Evolutionary conservation across 2,113 vertebrate species (phyloP).

Genomic region (Anthoscopus minutus): DNA sequence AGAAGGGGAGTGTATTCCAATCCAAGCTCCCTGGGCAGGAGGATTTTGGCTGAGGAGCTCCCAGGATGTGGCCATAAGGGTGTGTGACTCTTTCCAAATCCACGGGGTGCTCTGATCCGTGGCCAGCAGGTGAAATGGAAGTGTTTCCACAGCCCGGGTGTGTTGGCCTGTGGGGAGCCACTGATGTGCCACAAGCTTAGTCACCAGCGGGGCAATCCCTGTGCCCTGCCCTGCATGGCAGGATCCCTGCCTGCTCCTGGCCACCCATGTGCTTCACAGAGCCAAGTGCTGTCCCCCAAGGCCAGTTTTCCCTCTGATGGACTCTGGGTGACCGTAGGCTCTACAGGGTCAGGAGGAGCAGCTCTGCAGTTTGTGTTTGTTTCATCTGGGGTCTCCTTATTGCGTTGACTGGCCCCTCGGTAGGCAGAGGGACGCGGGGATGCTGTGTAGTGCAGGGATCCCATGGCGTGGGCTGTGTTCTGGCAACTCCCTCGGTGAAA

Average conservation of each 20-base stretch:
- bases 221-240: not conserved
- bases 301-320: not conserved
- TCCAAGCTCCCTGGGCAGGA: not conserved
- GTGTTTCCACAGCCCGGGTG: not conserved
- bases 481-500: rapidly evolving
- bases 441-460: rapidly evolving
- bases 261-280: not conserved
- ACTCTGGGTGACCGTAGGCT: not conserved
- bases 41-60: not conserved
- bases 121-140: not conserved
- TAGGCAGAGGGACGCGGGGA: not conserved
- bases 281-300: no score
- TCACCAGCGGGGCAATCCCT: rapidly evolving
- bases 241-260: not conserved
- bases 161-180: not conserved
- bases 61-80: rapidly evolving
- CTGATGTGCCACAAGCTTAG: not conserved
- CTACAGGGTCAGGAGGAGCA: not conserved
- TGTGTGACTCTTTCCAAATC: not conserved
- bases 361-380: not conserved
- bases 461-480: rapidly evolving
- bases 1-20: rapidly evolving
- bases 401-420: rapidly evolving
- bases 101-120: not conserved
- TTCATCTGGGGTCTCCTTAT: rapidly evolving